Evolutionary conservation across 2,797 vertebrate species (phyloP).

Genomic region (Urosaurus nigricauda): DNA sequence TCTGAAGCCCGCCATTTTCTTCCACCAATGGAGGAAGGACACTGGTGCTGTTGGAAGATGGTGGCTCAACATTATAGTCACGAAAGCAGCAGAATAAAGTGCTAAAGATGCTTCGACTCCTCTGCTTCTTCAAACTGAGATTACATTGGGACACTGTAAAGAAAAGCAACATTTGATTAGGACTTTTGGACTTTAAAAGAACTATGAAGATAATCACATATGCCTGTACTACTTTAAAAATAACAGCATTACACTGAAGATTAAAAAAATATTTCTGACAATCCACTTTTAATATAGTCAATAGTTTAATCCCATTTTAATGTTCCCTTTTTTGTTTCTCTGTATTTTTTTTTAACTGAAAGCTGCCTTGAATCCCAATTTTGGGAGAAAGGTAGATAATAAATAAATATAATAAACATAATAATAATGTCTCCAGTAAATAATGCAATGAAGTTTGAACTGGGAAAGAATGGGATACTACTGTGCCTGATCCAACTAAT

Average conservation of each 20-base stretch:
- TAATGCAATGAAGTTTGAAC: too few species aligned
- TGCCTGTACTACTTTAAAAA: neutral
- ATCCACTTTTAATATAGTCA: neutral
- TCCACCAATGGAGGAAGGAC: slow-evolving; percentile 89
- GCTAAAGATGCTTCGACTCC: slow-evolving; percentile 95
- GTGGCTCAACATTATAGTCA: slow-evolving; percentile 92
- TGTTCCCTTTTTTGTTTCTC: too few species aligned
- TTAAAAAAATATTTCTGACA: neutral
- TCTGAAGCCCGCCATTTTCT: slow-evolving; percentile 93
- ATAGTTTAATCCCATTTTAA: too few species aligned
- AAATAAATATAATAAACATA: too few species aligned
- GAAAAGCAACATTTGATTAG: neutral
- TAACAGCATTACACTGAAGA: neutral
- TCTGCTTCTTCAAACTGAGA: slow-evolving; percentile 96
- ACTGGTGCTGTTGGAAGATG: slow-evolving; percentile 84
- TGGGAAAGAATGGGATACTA: too few species aligned
- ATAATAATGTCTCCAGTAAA: too few species aligned
- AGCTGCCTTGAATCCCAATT: too few species aligned
- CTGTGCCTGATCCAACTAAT: too few species aligned
- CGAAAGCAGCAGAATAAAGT: slow-evolving; percentile 99
- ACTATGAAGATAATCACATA: neutral
- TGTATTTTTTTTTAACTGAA: too few species aligned
- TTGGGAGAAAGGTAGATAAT: too few species aligned
- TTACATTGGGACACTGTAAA: slow-evolving; percentile 92
- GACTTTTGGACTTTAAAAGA: neutral